Evolutionary conservation across 2,888 invertebrate genomes (phyloP).

Genomic region (Ectemnius lituratus): DNA sequence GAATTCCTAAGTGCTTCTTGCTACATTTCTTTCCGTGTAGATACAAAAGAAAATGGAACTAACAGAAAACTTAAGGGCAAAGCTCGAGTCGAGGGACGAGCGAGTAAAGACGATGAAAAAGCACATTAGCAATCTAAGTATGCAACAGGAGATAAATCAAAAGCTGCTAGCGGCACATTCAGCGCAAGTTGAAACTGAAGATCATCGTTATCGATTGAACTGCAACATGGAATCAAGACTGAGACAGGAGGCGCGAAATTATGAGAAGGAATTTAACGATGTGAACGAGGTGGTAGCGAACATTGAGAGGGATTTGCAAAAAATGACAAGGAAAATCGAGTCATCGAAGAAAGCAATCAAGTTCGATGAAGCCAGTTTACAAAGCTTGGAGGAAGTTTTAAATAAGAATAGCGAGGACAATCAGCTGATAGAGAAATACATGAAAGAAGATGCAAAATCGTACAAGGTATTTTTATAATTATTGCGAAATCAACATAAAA

Average conservation of each 20-base stretch:
- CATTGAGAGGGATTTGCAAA: conserved; percentile 78
- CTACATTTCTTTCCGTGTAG: conserved; percentile 59
- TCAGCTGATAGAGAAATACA: conserved; percentile 85
- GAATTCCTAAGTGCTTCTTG: not conserved
- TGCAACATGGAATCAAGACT: conserved; percentile 78
- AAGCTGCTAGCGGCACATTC: conserved; percentile 84
- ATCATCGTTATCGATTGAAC: conserved; percentile 80
- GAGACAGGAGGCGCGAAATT: conserved; percentile 78
- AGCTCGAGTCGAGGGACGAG: conserved; percentile 78
- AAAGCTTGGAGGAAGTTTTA: conserved; percentile 86
- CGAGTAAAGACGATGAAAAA: conserved; percentile 77
- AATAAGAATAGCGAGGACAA: conserved; percentile 85
- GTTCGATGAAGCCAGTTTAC: conserved; percentile 84
- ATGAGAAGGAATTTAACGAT: conserved; percentile 79
- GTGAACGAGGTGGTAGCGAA: conserved; percentile 77
- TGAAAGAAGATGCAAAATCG: conserved; percentile 84
- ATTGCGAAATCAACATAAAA: not conserved
- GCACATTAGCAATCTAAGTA: conserved; percentile 79
- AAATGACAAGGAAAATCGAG: conserved; percentile 82
- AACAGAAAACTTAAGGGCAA: conserved; percentile 78
- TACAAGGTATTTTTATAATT: conserved; percentile 78
- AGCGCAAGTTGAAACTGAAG: conserved; percentile 84
- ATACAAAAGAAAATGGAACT: conserved; percentile 78
- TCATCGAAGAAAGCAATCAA: conserved; percentile 83
- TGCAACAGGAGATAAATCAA: conserved; percentile 81